Base-by-base conservation (phyloP, 2,113 vertebrate genomes). In the Amblyornis subalaris region DNA sequence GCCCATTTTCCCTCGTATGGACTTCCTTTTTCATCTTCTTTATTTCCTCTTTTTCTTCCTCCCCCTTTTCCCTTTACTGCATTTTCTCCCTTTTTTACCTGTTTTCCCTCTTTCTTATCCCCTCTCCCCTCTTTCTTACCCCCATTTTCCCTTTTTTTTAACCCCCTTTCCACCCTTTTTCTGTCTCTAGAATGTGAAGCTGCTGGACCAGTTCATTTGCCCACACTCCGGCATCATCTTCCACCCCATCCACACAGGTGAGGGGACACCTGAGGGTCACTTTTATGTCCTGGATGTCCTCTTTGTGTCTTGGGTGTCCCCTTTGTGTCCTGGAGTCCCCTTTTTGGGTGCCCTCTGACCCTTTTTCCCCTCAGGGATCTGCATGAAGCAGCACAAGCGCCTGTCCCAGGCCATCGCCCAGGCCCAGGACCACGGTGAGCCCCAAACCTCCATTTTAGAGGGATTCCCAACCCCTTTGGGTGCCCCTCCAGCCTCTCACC, bases 381-480 rank as follows among this genome's bases (percentile, higher is more conserved):
- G 99, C 91, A 98, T 97, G 98, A 98, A 98, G 84, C 99, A 99
- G 93, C 98, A 99, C 89, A 98, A 97, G 81, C 97, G 76, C 65
- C 94, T 99, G 8, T 95, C 95, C 3, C 36, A 97, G 61, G 98
- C 99, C 12, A 96, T 99, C 8, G 60, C 96, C n/a, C 96, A 97
- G 57, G 98, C 99, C 17, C 96, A 91, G 88, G 98, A 98, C 47
- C 96, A 97, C 1, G 99, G 99, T 99, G 95, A 89, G 60, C n/a
- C 48, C 57, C 19, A 0, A 15, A 0, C 4, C 3, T 0, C 1
- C 0, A 0, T 38, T 66, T 73, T 9, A 0, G 3, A 9, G 11
- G 10, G 0, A 0, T 4, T 4, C 58, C 69, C 28, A 14, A 6
- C 3, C 17, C 35, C 25, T 3, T 20, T 1, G 7, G 17, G 9